phyloP scores from a whole-genome alignment of 2,888 invertebrate genomes.

The Caenorhabditis sinica region DNA sequence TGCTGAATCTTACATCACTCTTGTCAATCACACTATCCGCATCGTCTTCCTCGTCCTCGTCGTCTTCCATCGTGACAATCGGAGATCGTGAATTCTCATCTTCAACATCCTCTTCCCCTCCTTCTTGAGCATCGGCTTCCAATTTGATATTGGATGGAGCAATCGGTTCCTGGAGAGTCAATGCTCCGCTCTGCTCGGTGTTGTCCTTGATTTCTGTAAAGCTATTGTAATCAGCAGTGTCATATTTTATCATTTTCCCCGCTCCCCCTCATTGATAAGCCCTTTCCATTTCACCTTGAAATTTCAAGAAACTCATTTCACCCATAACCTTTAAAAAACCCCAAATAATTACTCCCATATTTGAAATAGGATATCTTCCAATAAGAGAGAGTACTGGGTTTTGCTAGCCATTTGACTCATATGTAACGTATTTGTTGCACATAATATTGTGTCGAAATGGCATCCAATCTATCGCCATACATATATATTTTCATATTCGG shows the following conservation, averaged over 20 bases:
- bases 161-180: slow-evolving; percentile 6
- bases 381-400: background rate
- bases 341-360: background rate
- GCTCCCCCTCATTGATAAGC: slow-evolving; percentile 23
- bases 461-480: slow-evolving; percentile 10
- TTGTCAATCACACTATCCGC: slow-evolving; percentile 56
- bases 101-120: slow-evolving; percentile 18
- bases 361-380: slow-evolving; percentile 34
- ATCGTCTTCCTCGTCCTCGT: slow-evolving; percentile 61
- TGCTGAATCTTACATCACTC: slow-evolving; percentile 30
- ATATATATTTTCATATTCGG: slow-evolving; percentile 21
- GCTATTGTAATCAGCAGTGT: background rate
- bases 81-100: slow-evolving; percentile 29
- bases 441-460: slow-evolving; percentile 14
- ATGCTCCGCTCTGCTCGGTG: slow-evolving; percentile 33
- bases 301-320: background rate
- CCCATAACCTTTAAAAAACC: background rate
- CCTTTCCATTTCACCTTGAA: background rate
- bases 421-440: slow-evolving; percentile 20
- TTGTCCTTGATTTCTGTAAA: slow-evolving; percentile 40
- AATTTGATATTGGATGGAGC: slow-evolving; percentile 7
- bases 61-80: slow-evolving; percentile 37
- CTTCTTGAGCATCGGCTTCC: background rate
- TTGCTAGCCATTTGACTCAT: slow-evolving; percentile 3
- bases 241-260: slow-evolving; percentile 24